Conservation (phyloP, 2,113 vertebrate genomes). For the Elephas maximus region DNA sequence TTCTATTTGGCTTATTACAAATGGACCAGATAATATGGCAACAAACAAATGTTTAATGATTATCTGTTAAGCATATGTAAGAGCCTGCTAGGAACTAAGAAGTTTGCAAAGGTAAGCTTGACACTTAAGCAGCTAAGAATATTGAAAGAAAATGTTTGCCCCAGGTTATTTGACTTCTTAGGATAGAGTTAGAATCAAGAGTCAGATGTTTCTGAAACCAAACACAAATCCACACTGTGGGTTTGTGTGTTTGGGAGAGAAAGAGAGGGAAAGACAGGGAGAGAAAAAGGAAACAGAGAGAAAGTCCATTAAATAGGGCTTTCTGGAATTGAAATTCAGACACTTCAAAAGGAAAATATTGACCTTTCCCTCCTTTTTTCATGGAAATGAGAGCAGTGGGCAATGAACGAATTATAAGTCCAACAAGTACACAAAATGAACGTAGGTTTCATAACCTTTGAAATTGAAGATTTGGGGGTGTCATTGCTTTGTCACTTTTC, state of each 20-base stretch:
- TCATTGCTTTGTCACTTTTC: constrained; percentile 69
- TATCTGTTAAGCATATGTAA: background rate
- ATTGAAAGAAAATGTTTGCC: background rate
- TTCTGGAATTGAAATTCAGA: constrained; percentile 43
- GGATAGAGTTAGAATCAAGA: background rate
- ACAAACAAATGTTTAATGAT: background rate
- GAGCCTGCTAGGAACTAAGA: background rate
- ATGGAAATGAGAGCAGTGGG: constrained; percentile 8
- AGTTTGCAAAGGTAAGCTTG: background rate
- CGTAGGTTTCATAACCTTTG: constrained; percentile 49
- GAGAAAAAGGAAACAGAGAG: background rate
- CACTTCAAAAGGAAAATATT: constrained; percentile 15
- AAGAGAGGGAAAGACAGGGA: background rate
- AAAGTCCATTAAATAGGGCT: background rate
- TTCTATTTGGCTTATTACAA: constrained; percentile 7
- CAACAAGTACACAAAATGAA: background rate
- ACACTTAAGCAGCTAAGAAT: background rate
- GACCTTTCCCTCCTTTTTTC: constrained; percentile 37
- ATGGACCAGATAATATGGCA: background rate
- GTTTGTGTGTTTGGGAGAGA: background rate
- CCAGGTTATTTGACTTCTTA: constrained; percentile 29
- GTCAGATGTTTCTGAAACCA: constrained; percentile 38
- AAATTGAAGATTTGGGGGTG: constrained; percentile 32
- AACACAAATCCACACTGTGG: background rate
- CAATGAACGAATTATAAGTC: constrained; percentile 31